Evolutionary conservation across 35 echinoderm and acorn worm species (phyloP).

Genomic region (Nesometra sesokonis): DNA sequence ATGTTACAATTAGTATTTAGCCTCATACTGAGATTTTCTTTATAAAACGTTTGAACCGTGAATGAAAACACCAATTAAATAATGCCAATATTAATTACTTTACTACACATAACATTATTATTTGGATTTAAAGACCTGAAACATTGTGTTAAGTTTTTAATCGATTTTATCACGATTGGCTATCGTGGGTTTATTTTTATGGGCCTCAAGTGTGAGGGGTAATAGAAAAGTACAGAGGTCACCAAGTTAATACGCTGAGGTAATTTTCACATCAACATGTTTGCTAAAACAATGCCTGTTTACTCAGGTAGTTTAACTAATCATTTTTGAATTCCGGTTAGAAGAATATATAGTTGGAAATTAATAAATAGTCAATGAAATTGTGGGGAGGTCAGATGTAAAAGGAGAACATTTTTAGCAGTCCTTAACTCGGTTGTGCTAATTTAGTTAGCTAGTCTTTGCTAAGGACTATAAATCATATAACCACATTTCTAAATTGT

Average conservation of each 20-base stretch:
- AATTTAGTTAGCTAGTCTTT: background rate
- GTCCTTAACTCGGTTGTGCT: background rate
- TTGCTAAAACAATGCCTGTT: background rate
- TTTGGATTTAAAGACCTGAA: background rate
- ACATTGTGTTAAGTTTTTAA: background rate
- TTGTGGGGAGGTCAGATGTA: background rate
- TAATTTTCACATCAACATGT: background rate
- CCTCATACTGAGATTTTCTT: background rate
- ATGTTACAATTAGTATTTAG: background rate
- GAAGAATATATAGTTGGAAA: background rate
- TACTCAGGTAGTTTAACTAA: background rate
- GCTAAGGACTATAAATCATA: background rate
- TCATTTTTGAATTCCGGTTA: background rate
- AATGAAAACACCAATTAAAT: too few species aligned
- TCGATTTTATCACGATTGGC: background rate
- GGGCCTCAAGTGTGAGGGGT: background rate
- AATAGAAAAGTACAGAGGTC: background rate
- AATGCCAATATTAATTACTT: too few species aligned
- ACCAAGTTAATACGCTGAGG: background rate
- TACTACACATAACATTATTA: too few species aligned
- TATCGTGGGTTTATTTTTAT: background rate
- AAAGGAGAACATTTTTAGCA: background rate
- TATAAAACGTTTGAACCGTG: background rate
- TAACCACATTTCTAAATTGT: background rate
- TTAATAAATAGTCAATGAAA: background rate